Conservation (phyloP, 1,140 invertebrate genomes). For the Drosophila equinoxialis region DNA sequence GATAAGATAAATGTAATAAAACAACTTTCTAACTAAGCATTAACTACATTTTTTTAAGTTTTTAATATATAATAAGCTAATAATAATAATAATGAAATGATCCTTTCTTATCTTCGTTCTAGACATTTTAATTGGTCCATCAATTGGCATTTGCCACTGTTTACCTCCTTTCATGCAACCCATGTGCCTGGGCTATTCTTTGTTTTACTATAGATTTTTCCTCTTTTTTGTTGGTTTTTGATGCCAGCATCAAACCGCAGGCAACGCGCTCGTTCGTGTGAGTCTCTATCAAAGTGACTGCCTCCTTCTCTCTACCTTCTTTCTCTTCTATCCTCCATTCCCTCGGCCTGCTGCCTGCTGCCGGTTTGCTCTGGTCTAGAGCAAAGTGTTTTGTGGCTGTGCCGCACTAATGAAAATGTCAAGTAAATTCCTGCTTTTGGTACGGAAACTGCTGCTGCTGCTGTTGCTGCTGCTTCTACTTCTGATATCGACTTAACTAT, state of each 20-base stretch:
- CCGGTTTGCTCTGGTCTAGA: conserved; percentile 38
- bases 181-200: conserved; percentile 1
- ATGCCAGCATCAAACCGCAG: conserved; percentile 18
- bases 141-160: background rate
- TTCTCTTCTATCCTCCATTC: background rate
- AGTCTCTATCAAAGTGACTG: conserved; percentile 28
- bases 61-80: background rate
- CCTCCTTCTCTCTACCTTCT: background rate
- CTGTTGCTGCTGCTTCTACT: conserved; percentile 24
- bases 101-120: no score
- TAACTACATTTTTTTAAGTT: background rate
- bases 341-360: background rate
- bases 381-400: conserved; percentile 76
- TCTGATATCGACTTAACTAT: conserved; percentile 79
- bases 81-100: no score
- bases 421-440: conserved; percentile 83
- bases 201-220: conserved; percentile 10
- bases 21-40: background rate
- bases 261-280: conserved; percentile 19
- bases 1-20: background rate
- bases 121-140: background rate
- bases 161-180: background rate
- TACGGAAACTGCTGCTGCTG: conserved; percentile 65
- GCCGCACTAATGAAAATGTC: conserved; percentile 82
- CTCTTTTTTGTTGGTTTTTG: conserved; percentile 19